These are phyloP conservation scores for Ia io DNA, from an alignment of 2,113 vertebrate species.

Conservation along the genomic window DNA sequence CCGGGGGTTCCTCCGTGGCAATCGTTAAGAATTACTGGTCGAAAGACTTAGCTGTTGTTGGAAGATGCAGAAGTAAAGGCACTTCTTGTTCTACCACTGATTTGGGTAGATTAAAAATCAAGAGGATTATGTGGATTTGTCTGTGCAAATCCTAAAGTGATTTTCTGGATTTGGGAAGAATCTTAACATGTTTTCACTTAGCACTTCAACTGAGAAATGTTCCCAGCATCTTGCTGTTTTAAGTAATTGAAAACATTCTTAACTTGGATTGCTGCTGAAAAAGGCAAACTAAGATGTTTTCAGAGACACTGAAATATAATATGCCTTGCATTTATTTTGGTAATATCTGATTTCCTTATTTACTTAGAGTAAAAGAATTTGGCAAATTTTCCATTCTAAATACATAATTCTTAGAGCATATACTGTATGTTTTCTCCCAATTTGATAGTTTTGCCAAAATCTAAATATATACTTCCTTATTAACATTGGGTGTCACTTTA, in stretches of 20 bases:
- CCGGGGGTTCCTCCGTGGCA: background rate
- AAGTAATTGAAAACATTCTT: slow-evolving; percentile 21
- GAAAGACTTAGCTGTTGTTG: background rate
- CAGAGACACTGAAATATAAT: slow-evolving; percentile 24
- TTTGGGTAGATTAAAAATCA: slow-evolving; percentile 25
- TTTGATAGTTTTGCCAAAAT: slow-evolving; percentile 23
- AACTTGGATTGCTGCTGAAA: slow-evolving; percentile 16
- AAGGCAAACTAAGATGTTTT: slow-evolving; percentile 49
- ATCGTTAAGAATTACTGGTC: background rate
- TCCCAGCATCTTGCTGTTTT: slow-evolving; percentile 41
- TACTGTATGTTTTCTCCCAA: background rate
- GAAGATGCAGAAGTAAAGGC: background rate
- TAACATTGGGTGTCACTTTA: slow-evolving; percentile 3
- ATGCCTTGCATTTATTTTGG: slow-evolving; percentile 22
- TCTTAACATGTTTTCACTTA: slow-evolving; percentile 51
- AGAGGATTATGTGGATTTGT: background rate
- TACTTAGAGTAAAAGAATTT: slow-evolving; percentile 21
- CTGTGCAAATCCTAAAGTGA: slow-evolving; percentile 26
- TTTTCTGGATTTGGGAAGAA: slow-evolving; percentile 47
- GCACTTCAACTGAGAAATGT: slow-evolving; percentile 32
- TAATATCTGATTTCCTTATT: slow-evolving; percentile 47
- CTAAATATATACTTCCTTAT: background rate
- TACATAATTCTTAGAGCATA: background rate
- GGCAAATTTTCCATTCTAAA: slow-evolving; percentile 13
- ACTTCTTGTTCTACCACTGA: background rate